Percentiles rank a stretch among this genome's conserved stretches.
Conservation (phyloP, 2,888 invertebrate genomes). For the Anorthoa munda region DNA sequence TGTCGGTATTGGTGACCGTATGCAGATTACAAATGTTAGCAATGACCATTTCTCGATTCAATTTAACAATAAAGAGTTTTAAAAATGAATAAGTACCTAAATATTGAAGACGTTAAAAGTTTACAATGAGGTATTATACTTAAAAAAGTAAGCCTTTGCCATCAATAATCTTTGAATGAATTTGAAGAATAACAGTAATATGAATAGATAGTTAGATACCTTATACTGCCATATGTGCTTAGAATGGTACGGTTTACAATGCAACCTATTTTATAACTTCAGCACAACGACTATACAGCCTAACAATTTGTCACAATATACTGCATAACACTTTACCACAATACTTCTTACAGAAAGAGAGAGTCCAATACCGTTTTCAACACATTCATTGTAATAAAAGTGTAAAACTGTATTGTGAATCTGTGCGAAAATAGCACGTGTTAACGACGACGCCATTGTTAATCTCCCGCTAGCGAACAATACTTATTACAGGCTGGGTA, state of each 20-base stretch:
- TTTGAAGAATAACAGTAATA: no score
- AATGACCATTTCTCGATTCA: background rate
- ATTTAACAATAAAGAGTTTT: background rate
- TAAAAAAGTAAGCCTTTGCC: no score
- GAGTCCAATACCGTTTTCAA: background rate
- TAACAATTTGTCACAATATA: no score
- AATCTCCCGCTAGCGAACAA: conserved; percentile 43
- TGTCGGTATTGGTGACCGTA: background rate
- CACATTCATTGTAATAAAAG: conserved; percentile 17
- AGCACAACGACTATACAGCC: no score
- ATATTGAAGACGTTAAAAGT: no score
- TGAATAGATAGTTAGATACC: background rate
- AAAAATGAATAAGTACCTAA: background rate
- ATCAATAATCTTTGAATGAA: no score
- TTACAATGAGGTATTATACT: no score
- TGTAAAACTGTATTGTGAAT: conserved; percentile 33
- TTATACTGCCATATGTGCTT: background rate
- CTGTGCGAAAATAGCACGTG: conserved; percentile 51
- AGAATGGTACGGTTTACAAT: background rate
- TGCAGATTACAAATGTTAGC: background rate
- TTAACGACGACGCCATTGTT: conserved; percentile 45
- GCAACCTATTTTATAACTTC: background rate
- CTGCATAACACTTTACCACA: background rate
- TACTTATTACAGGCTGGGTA: conserved; percentile 29
- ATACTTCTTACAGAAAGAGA: background rate